Evolutionary conservation across 2,113 vertebrate genomes (phyloP), one percentile per base, ranked within the genome.

Genomic region (Synodontis membranacea): DNA sequence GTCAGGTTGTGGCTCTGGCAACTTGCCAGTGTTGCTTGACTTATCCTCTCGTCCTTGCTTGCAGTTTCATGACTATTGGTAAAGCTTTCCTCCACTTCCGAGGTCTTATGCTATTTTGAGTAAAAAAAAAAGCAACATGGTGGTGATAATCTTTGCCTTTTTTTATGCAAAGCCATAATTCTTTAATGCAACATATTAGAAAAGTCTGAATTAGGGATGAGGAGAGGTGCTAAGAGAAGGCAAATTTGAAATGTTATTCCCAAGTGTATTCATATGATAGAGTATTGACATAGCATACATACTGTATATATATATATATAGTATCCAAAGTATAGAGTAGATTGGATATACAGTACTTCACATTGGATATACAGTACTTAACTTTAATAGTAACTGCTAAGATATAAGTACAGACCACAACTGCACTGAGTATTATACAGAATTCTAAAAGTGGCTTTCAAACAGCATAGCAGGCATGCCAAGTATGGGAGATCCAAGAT

Each of bases 401-500:
- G 88, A 84, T 81, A 86, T 86, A 76, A 81, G 82, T 66, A 81
- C 50, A 56, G 58, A 82, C 82, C 68, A 86, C 74, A 86, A 79
- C 56, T 84, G 31, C 50, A 50, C 50, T 52, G 42, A n/a, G 34
- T 76, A 84, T 81, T 39, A 72, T 56, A 88, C 80, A 84, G 72
- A 82, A 75, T 48, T 88, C 87, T 82, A 78, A 84, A 90, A 84
- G 28, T 28, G 81, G 68, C 39, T 88, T 66, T 46, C n/a, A 66
- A 84, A 58, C 72, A 89, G 88, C 82, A 84, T 72, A 60, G 86
- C 28, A 44, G 86, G 81, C 91, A 89, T 82, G 86, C 89, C 86
- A 90, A 62, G 86, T 86, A 86, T 85, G 80, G 84, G 84, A 62
- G 87, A 91, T 86, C 88, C 82, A 86, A 82, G 75, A 56, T 90